Conservation (phyloP, 2,888 invertebrate species). For the Zele albiditarsus region DNA sequence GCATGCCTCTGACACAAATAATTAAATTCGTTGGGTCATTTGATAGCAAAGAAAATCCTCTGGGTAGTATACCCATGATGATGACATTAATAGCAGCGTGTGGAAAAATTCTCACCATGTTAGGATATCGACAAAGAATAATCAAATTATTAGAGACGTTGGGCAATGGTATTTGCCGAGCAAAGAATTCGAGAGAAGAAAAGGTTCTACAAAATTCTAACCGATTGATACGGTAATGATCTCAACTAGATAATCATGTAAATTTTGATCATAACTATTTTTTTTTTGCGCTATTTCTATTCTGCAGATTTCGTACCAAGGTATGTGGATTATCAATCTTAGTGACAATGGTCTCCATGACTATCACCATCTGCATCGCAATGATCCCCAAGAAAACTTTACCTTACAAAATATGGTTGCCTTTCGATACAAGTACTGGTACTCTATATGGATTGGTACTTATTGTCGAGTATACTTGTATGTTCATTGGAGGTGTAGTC, state of each 20-base stretch:
- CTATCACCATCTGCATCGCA: background rate
- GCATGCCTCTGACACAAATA: background rate
- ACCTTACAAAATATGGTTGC: conserved; percentile 44
- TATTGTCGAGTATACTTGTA: background rate
- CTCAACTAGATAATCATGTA: background rate
- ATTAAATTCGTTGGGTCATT: background rate
- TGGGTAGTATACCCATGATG: background rate
- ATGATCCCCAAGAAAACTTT: conserved; percentile 39
- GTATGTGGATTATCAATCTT: conserved; percentile 22
- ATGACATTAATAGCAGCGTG: conserved; percentile 15
- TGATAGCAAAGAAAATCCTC: background rate
- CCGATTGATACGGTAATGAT: conserved; percentile 12
- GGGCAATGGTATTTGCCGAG: background rate
- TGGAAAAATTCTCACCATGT: background rate
- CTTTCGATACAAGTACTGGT: conserved; percentile 25
- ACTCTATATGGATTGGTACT: background rate
- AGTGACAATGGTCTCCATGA: conserved; percentile 28
- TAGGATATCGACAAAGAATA: background rate
- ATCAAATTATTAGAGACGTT: background rate
- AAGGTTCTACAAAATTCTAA: conserved; percentile 3
- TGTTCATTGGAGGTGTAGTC: background rate
- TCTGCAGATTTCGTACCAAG: conserved; percentile 8
- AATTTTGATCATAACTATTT: background rate
- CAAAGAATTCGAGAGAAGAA: background rate
- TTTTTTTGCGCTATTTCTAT: background rate